Percentiles rank a stretch among this genome's conserved stretches.
Evolutionary conservation across 1,140 invertebrate genomes (phyloP).

Genomic region (Campodea augens): DNA sequence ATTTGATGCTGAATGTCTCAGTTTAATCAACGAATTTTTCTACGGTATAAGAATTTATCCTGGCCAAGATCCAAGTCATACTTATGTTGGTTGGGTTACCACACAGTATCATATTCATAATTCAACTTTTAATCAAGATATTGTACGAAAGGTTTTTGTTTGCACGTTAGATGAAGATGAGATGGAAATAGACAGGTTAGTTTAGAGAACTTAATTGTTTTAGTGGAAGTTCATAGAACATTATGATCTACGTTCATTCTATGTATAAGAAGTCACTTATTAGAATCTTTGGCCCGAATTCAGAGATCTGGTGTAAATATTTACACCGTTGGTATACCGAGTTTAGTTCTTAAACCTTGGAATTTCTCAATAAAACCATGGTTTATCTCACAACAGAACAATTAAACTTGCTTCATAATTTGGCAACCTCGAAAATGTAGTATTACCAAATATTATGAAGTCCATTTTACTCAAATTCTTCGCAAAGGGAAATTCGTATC

Average conservation of each 20-base stretch:
- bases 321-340: too few relatives aligned
- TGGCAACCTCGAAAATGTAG: too few relatives aligned
- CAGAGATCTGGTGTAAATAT: too few relatives aligned
- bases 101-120: constrained; percentile 84
- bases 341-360: too few relatives aligned
- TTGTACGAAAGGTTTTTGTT: constrained; percentile 70
- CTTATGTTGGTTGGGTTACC: constrained; percentile 98
- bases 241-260: not conserved
- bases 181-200: constrained; percentile 45
- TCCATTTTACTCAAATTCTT: too few relatives aligned
- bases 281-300: constrained; percentile 6
- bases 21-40: constrained; percentile 93
- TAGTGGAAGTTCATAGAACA: not conserved
- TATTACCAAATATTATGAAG: too few relatives aligned
- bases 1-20: constrained; percentile 67
- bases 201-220: constrained; percentile 2
- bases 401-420: too few relatives aligned
- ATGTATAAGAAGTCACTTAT: not conserved
- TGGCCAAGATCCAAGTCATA: constrained; percentile 90
- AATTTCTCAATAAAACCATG: too few relatives aligned
- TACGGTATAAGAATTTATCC: constrained; percentile 84
- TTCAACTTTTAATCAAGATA: constrained; percentile 73
- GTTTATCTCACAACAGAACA: too few relatives aligned
- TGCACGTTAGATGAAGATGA: constrained; percentile 61
- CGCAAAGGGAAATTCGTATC: too few relatives aligned